Percentiles rank a stretch among this genome's conserved stretches.
Conservation (phyloP, 30 jellyfish, hydroid and myxozoan species). For the Calvadosia cruxmelitensis region DNA sequence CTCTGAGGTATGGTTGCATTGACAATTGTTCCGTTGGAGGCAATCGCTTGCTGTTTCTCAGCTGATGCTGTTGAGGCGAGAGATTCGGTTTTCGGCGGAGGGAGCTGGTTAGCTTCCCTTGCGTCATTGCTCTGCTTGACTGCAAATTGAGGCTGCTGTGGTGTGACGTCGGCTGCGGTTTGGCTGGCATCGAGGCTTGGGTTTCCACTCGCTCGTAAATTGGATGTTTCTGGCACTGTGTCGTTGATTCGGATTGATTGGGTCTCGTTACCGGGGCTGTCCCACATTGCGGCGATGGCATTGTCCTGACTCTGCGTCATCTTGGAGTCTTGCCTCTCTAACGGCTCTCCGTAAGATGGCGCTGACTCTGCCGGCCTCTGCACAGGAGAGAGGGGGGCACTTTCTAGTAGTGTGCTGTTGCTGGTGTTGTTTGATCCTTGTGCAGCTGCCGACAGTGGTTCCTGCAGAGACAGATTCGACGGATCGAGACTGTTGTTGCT, state of each 20-base stretch:
- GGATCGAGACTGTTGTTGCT: too few species aligned
- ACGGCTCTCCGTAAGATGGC: too few species aligned
- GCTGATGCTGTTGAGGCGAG: neutral
- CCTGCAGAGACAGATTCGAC: too few species aligned
- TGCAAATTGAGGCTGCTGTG: neutral
- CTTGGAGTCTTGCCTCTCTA: neutral
- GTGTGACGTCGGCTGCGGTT: neutral
- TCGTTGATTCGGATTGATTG: constrained; percentile 3
- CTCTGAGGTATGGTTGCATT: neutral
- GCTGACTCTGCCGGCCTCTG: too few species aligned
- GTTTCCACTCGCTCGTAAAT: neutral
- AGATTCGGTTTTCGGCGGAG: too few species aligned
- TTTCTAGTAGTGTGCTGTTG: neutral
- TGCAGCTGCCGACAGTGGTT: constrained; percentile 4
- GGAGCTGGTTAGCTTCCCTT: neutral
- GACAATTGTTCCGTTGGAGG: neutral
- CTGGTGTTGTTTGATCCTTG: constrained; percentile 11
- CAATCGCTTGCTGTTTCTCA: neutral
- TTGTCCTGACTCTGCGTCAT: neutral
- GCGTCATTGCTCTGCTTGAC: neutral
- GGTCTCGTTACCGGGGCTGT: constrained; percentile 39
- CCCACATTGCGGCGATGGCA: constrained; percentile 8
- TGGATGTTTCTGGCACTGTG: neutral
- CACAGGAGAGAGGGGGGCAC: constrained; percentile 14
- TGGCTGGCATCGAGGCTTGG: neutral